Percentiles rank a stretch among this genome's conserved stretches.
These are phyloP conservation scores for Myiopsitta monachus DNA, from an alignment of 2,113 vertebrate genomes.

Conservation along the genomic window DNA sequence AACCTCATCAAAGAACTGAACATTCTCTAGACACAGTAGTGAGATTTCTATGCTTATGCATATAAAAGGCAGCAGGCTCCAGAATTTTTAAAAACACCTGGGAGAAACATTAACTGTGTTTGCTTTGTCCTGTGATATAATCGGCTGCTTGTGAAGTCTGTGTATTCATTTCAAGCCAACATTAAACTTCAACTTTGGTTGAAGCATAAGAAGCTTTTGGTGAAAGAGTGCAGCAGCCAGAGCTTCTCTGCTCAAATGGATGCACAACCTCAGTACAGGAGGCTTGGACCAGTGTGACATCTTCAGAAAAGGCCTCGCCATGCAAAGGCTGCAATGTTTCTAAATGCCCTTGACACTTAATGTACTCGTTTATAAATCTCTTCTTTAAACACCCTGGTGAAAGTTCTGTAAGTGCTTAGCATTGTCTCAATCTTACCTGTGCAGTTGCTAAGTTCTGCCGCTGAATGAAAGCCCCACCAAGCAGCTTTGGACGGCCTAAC, in stretches of 20 bases:
- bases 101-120: neutral
- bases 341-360: neutral
- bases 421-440: neutral
- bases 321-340: neutral
- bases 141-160: neutral
- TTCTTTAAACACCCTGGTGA: neutral
- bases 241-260: neutral
- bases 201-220: neutral
- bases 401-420: neutral
- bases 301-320: neutral
- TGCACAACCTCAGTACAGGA: neutral
- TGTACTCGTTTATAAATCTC: neutral
- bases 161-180: neutral
- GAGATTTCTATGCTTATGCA: neutral
- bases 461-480: neutral
- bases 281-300: neutral
- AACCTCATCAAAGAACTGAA: constrained; percentile 18
- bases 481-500: neutral
- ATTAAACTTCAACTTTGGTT: neutral
- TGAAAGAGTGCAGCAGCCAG: neutral
- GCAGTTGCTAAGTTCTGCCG: neutral
- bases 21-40: neutral
- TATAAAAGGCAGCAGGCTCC: neutral
- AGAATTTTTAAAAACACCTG: neutral
- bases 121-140: neutral